Evolutionary conservation across 2,113 vertebrate species (phyloP).

Genomic region (Rhadina sibilatrix): DNA sequence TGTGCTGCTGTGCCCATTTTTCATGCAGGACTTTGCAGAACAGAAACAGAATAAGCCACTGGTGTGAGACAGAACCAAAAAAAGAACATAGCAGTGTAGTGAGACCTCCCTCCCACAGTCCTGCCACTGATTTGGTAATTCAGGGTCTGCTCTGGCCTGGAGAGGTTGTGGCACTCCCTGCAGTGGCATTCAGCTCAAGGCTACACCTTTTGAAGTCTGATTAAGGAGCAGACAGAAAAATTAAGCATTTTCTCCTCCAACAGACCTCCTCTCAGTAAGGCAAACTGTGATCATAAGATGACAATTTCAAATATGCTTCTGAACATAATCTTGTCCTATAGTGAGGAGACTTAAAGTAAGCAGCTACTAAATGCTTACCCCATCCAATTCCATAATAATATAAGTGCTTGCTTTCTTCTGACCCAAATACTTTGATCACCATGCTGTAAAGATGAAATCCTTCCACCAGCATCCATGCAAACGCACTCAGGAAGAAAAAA

Average conservation of each 20-base stretch:
- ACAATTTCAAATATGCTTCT: not conserved
- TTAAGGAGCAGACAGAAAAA: not conserved
- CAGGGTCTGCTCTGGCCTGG: not conserved
- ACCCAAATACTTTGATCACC: conserved; percentile 95
- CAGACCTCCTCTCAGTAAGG: not conserved
- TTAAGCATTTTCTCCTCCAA: not conserved
- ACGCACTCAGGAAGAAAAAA: conserved; percentile 94
- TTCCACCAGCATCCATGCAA: conserved; percentile 97
- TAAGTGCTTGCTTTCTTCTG: conserved; percentile 90
- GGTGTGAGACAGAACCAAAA: not conserved
- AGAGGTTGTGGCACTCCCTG: not conserved
- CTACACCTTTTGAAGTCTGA: not conserved
- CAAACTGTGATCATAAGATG: not conserved
- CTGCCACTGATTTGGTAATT: not conserved
- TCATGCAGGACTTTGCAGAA: not conserved
- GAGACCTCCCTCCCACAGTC: not conserved
- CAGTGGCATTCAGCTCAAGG: not conserved
- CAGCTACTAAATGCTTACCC: conserved; percentile 77
- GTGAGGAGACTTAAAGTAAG: not conserved
- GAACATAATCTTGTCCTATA: not conserved
- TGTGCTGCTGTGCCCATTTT: not conserved
- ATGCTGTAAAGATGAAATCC: conserved; percentile 96
- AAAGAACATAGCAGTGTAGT: not conserved
- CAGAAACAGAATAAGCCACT: not conserved
- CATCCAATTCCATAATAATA: conserved; percentile 92